Evolutionary conservation across 2,113 vertebrate genomes (phyloP), one percentile per base, ranked within the genome.

Genomic region (Jaculus jaculus): DNA sequence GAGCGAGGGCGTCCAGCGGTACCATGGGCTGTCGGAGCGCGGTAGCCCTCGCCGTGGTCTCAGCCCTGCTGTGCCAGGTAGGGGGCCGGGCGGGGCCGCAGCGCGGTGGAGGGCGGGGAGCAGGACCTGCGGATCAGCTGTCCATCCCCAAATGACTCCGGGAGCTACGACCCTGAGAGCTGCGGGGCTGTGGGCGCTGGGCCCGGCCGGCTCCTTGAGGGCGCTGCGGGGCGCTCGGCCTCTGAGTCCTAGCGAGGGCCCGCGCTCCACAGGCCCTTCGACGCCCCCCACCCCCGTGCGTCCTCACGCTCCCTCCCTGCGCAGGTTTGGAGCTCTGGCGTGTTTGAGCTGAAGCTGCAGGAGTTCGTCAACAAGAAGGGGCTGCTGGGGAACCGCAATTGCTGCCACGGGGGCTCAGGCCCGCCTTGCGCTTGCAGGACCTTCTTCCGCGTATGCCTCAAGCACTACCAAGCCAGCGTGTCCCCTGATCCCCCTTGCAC

Each of bases 361-460:
- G 99, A 99, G 98, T 99, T 99, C 97, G 98, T 99, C 89, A 99
- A 99, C 97, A 99, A 99, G 98, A 99, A 99, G 96, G 99, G 99
- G 87, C 97, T 98, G 87, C 88, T 97, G 94, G 99, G 99, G 82
- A 99, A 99, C 97, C 97, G 97, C 95, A 99, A 99, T 97, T 99
- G 99, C 98, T 99, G 99, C 97, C 98, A 98, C 58, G 98, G 98
- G 87, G 96, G 97, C 61, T 78, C 97, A 2, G 98, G 97, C 39
- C 98, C 98, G 97, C 99, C 99, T 90, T 99, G 99, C 95, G 99
- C 99, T 95, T 99, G 99, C 98, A 99, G 99, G 97, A 99, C 99
- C 39, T 99, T 99, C 98, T 99, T 99, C 98, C 98, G 99, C 81
- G 98, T 99, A 89, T 99, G 99, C 97, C 99, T 99, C 95, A 99